Percentiles rank a stretch among this genome's conserved stretches.
Conservation (phyloP, 2,113 vertebrate genomes). For the Lepisosteus osseus region DNA sequence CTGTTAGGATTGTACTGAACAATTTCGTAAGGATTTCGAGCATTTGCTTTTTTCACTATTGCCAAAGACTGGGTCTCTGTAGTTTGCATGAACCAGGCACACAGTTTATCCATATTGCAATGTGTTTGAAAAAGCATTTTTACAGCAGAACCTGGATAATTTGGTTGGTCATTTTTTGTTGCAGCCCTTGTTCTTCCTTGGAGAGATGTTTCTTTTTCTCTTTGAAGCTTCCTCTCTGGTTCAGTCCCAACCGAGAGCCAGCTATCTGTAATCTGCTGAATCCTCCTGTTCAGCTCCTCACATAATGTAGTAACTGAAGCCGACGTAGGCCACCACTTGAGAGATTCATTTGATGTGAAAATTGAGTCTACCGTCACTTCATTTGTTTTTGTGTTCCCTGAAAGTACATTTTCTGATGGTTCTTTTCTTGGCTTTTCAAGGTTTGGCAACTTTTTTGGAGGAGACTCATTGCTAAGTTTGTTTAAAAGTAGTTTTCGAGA, state of each 20-base stretch:
- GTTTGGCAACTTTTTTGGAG: constrained; percentile 55
- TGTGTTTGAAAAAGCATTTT: constrained; percentile 88
- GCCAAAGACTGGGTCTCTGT: constrained; percentile 93
- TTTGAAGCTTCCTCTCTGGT: constrained; percentile 46
- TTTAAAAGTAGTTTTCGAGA: constrained; percentile 78
- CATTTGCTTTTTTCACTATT: constrained; percentile 86
- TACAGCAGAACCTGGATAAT: constrained; percentile 67
- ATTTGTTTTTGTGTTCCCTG: constrained; percentile 38
- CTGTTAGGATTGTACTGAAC: constrained; percentile 74
- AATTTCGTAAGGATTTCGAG: constrained; percentile 79
- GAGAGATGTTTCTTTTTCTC: constrained; percentile 48
- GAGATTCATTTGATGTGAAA: constrained; percentile 70
- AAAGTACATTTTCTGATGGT: constrained; percentile 44
- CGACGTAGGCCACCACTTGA: constrained; percentile 87
- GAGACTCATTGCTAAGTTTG: constrained; percentile 64
- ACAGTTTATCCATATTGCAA: constrained; percentile 82
- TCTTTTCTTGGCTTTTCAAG: constrained; percentile 52
- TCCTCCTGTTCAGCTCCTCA: constrained; percentile 80
- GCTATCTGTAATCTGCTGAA: constrained; percentile 80
- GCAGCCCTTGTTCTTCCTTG: constrained; percentile 48
- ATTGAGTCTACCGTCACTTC: constrained; percentile 74
- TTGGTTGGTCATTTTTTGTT: constrained; percentile 55
- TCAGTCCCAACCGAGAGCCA: constrained; percentile 78
- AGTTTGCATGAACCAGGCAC: constrained; percentile 96
- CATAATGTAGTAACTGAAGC: constrained; percentile 74